Evolutionary conservation across 2,797 vertebrate species (phyloP).

Genomic region (Galago senegalensis): DNA sequence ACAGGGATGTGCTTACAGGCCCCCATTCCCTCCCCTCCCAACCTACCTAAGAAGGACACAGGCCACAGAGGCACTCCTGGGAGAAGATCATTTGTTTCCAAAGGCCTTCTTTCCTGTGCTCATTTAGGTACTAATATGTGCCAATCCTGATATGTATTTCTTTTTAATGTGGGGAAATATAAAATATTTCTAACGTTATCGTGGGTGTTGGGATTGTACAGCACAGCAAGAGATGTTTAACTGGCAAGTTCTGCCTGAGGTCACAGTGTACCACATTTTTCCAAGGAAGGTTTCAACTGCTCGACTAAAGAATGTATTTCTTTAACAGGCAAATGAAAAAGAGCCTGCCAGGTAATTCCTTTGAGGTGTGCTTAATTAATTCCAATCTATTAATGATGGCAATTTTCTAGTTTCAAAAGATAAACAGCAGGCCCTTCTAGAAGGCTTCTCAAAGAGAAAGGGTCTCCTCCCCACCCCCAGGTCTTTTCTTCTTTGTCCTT

Average conservation of each 20-base stretch:
- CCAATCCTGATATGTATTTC: background rate
- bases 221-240: constrained; percentile 63
- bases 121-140: background rate
- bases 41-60: background rate
- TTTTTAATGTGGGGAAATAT: background rate
- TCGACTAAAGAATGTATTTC: constrained; percentile 69
- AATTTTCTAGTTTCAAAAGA: constrained; percentile 84
- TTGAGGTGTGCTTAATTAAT: constrained; percentile 81
- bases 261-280: constrained; percentile 27
- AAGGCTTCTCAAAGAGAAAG: constrained; percentile 72
- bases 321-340: constrained; percentile 70
- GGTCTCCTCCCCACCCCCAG: constrained; percentile 71
- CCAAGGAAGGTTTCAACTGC: constrained; percentile 62
- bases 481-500: constrained; percentile 85
- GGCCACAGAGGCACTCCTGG: background rate
- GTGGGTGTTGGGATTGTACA: background rate
- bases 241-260: constrained; percentile 69
- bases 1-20: background rate
- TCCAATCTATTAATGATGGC: constrained; percentile 80
- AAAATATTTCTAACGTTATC: constrained; percentile 15
- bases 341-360: constrained; percentile 61
- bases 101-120: background rate
- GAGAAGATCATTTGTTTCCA: background rate
- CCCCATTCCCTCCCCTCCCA: background rate
- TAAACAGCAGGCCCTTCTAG: constrained; percentile 80